A percentile compares a stretch with the other conserved stretches of the same genome.
phyloP scores from a whole-genome alignment of 2,797 vertebrate species.

The Brachyrhaphis roseni region DNA sequence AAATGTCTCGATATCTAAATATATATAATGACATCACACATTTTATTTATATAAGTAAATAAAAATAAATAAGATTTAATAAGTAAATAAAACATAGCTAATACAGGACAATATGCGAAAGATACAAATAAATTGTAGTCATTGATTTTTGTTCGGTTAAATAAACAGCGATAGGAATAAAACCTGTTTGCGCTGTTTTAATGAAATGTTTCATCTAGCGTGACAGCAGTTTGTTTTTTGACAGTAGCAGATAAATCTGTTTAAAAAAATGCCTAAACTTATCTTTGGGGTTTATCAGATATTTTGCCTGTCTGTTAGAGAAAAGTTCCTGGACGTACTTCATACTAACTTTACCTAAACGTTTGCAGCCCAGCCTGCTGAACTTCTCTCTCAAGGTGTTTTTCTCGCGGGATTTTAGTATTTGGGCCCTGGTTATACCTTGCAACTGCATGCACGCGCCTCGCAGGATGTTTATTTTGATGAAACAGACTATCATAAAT shows the following conservation, averaged over 20 bases:
- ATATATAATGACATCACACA: background rate
- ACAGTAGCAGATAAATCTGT: background rate
- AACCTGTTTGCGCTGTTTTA: background rate
- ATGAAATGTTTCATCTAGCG: background rate
- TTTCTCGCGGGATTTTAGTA: background rate
- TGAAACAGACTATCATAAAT: slow-evolving; percentile 12
- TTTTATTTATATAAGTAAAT: background rate
- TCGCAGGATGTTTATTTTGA: background rate
- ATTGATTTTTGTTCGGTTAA: background rate
- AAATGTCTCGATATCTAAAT: background rate
- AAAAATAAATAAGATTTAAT: background rate
- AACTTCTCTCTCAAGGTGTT: background rate
- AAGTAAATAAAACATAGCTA: too few relatives aligned
- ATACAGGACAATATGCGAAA: too few relatives aligned
- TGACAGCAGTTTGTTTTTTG: background rate
- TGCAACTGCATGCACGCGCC: background rate
- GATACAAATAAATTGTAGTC: too few relatives aligned
- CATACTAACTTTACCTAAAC: background rate
- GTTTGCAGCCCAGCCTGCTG: background rate
- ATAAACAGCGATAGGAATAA: background rate
- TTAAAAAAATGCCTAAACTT: background rate
- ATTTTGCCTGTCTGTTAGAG: background rate
- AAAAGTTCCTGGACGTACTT: background rate
- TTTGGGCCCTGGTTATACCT: background rate
- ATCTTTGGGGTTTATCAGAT: background rate